Evolutionary conservation across 30 jellyfish, hydroid and myxozoan species (phyloP), one percentile per base, ranked within the genome.

Genomic region (Hydractinia echinata): DNA sequence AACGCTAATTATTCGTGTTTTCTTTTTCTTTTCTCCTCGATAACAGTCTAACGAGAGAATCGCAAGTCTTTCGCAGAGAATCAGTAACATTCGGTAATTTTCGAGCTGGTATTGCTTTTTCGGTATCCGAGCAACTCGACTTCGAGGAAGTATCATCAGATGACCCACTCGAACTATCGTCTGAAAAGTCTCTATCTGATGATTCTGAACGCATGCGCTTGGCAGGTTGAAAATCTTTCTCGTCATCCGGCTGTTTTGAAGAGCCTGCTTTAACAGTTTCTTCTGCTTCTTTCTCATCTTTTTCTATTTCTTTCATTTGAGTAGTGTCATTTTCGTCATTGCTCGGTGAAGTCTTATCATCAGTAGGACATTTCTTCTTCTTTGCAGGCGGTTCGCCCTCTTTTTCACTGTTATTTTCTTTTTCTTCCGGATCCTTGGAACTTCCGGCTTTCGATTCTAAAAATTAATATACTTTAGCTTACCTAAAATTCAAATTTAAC

Each of bases 61-160:
- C 74, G 74, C 74, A 64, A n/a, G 74, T 51, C 39, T 64, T 64
- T 3, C 39, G 19, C 74, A 64, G 51, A 7, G 74, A 44, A 64
- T 64, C 74, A n/a, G 39, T 64, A 64, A 64, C 74, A 51, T 64
- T 64, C 16, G 74, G 19, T 64, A 51, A 64, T 30, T 30, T 30
- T 30, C 44, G 44, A 30, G 44, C 2, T 30, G 44, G 44, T 30
- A 30, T 30, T 30, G 44, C 44, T 30, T 30, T 30, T 30, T 30
- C 44, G 44, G 44, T 30, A 30, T 30, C 44, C 44, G 44, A 30
- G 18, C 8, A n/a, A 51, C 74, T 64, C 10, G 74, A 64, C 39
- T 64, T 64, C 19, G 74, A 64, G 39, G 74, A 64, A 64, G 74
- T 6, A 7, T 64, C 74, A 51, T 64, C 74, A n/a, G 74, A 64